Percentiles rank a stretch among this genome's conserved stretches.
Conservation (phyloP, 2,113 vertebrate genomes). For the Psittacus erithacus region DNA sequence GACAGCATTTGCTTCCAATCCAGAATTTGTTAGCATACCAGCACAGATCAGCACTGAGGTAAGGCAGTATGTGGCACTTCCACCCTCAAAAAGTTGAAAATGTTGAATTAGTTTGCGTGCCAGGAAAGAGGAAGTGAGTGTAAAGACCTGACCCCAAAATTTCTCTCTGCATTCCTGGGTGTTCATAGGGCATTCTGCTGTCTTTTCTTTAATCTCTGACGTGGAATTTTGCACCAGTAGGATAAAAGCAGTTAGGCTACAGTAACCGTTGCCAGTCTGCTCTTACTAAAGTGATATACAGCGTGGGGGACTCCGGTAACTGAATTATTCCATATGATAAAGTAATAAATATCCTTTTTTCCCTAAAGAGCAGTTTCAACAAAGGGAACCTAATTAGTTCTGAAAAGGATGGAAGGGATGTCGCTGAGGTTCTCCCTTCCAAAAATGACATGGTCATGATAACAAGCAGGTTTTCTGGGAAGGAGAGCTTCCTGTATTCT, state of each 20-base stretch:
- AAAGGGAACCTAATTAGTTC: neutral
- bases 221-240: neutral
- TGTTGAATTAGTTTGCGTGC: neutral
- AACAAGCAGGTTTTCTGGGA: neutral
- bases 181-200: neutral
- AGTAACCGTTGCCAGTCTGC: neutral
- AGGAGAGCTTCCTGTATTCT: neutral
- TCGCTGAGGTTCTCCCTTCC: neutral
- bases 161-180: neutral
- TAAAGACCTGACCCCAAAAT: neutral
- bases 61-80: neutral
- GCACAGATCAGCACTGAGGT: constrained; percentile 98
- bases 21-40: constrained; percentile 96
- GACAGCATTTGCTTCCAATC: constrained; percentile 94
- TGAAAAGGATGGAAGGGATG: neutral
- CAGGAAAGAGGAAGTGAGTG: neutral
- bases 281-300: neutral
- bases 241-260: neutral
- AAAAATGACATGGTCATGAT: neutral
- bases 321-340: neutral
- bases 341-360: neutral
- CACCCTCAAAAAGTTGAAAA: neutral
- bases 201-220: neutral
- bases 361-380: neutral
- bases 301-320: neutral